Conservation (phyloP, 2,888 invertebrate genomes). For the Meteorus cinctellus region DNA sequence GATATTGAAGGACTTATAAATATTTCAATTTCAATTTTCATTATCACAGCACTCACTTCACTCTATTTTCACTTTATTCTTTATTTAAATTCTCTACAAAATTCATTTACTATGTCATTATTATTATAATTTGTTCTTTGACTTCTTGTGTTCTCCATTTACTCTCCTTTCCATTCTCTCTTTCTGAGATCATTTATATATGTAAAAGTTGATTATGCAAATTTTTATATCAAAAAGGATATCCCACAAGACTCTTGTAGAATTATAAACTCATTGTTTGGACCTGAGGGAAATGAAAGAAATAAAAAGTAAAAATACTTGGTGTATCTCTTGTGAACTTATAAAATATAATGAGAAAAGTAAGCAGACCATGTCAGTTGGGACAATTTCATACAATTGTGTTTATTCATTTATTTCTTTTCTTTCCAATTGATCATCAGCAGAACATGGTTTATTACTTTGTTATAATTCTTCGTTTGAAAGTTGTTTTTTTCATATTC, state of each 20-base stretch:
- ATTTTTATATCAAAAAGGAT: slow-evolving; percentile 6
- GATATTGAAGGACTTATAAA: neutral
- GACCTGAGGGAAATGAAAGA: neutral
- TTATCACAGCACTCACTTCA: neutral
- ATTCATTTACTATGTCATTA: neutral
- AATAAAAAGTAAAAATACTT: neutral
- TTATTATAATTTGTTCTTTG: slow-evolving; percentile 3
- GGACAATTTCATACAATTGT: too few species aligned
- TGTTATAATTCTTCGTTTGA: too few species aligned
- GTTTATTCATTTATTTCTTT: too few species aligned
- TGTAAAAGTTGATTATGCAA: slow-evolving; percentile 8
- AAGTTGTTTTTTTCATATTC: neutral
- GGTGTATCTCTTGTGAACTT: neutral
- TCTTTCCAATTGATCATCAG: too few species aligned
- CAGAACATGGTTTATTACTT: too few species aligned
- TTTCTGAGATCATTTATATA: slow-evolving; percentile 5
- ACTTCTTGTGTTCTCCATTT: neutral
- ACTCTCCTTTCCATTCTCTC: neutral
- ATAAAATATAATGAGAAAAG: too few species aligned
- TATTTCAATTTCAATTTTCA: neutral
- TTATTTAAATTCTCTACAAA: neutral
- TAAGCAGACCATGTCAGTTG: too few species aligned
- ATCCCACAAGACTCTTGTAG: neutral
- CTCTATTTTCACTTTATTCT: neutral
- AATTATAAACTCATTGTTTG: neutral